Conservation (phyloP, 1,140 invertebrate genomes). For the Drosophila pectinifera region DNA sequence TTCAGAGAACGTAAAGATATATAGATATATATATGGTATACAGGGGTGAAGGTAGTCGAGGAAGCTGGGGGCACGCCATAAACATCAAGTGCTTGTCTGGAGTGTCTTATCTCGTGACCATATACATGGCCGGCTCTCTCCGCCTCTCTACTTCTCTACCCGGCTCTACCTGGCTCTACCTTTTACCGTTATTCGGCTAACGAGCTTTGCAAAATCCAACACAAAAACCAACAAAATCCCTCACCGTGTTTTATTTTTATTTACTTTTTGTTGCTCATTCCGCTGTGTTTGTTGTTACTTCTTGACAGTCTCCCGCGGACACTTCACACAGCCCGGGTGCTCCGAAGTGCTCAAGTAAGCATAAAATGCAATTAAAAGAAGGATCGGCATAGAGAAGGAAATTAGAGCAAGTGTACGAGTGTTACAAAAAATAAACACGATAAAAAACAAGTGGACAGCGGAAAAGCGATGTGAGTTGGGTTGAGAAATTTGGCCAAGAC, state of each 20-base stretch:
- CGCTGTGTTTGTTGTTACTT: slow-evolving; percentile 15
- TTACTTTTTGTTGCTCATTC: slow-evolving; percentile 6
- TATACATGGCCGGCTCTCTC: slow-evolving; percentile 57
- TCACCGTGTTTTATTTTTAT: slow-evolving; percentile 15
- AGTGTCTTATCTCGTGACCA: slow-evolving; percentile 74
- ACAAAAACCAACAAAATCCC: slow-evolving; percentile 4
- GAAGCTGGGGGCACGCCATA: slow-evolving; percentile 29
- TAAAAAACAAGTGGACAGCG: slow-evolving; percentile 5
- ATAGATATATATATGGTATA: slow-evolving; percentile 19
- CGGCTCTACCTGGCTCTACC: not conserved
- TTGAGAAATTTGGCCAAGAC: not conserved
- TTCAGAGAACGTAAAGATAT: slow-evolving; percentile 39
- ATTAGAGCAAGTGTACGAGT: slow-evolving; percentile 50
- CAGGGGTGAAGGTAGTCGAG: not conserved
- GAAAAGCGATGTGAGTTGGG: not conserved
- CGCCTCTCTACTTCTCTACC: slow-evolving; percentile 7
- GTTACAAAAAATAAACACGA: slow-evolving; percentile 9
- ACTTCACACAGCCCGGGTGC: slow-evolving; percentile 37
- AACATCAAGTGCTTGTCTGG: slow-evolving; percentile 67
- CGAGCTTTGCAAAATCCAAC: slow-evolving; percentile 47
- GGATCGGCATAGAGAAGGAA: slow-evolving; percentile 32
- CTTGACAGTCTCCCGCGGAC: slow-evolving; percentile 59
- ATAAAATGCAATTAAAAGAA: slow-evolving; percentile 51
- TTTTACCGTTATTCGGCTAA: slow-evolving; percentile 61
- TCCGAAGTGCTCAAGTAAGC: slow-evolving; percentile 38